Base-by-base conservation (phyloP, 2,888 invertebrate species). In the Sesia bembeciformis region DNA sequence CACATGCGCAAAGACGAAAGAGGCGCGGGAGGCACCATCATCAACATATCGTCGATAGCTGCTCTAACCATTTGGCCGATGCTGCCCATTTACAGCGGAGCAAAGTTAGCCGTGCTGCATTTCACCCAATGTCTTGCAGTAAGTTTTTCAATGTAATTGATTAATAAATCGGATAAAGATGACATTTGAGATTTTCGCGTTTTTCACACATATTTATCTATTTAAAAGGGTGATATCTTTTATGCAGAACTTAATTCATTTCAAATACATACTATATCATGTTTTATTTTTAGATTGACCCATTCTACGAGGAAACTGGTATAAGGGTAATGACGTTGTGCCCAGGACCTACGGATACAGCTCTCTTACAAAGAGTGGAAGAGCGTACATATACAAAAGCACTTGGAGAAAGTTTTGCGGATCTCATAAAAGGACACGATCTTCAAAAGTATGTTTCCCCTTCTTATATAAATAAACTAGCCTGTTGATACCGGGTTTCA, bases 31-130 rank as follows among this genome's bases (percentile, higher is more conserved):
- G 82, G 82, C 3, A 59, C 76, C n/a, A 64, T 83, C 4, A 67
- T 71, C 4, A 83, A 83, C 61, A 77, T 83, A 74, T 76, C 81
- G 6, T 82, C 83, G 0, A 75, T 79, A 0, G 79, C 79, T 4
- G 83, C 78, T 0, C 59, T 83, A 43, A 77, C 76, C 63, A 77
- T 81, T 3, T 71, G 78, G 65, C 78, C 76, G 49, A 62, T 78
- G 46, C 69, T 81, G 54, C 83, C 82, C 1, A 68, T 82, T 0
- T 83, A 83, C 60, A 75, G 78, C 2, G 73, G 80, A 4, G 76
- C 82, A 6, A 83, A 83, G 58, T 77, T 75, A n/a, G 82, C 79
- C 50, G 76, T 83, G 8, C 69, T 83, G 4, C 78, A 80, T 61
- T 83, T 83, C 55, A 81, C 80, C 0, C 70, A 79, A 4, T 76